Evolutionary conservation across 92 coral and sea anemone species (phyloP).

Genomic region (Paragorgia papillata): DNA sequence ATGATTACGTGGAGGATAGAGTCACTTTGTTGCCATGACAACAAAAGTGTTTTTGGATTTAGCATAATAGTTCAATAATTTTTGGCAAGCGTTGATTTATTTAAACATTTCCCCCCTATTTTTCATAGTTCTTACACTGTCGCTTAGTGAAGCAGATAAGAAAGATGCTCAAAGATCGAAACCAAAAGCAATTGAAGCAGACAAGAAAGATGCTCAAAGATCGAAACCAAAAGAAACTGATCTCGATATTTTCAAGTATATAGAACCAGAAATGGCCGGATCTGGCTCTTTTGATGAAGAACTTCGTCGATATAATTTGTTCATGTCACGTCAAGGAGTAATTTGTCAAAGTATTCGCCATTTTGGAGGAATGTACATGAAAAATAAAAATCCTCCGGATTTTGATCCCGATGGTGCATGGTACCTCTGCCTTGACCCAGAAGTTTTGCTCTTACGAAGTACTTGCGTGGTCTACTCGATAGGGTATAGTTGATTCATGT

Average conservation of each 20-base stretch:
- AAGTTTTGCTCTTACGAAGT: slow-evolving; percentile 53
- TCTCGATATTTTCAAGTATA: slow-evolving; percentile 48
- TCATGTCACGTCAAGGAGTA: slow-evolving; percentile 83
- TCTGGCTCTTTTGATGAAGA: slow-evolving; percentile 60
- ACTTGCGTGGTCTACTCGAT: slow-evolving; percentile 81
- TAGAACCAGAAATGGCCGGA: slow-evolving; percentile 67
- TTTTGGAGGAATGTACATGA: slow-evolving; percentile 70
- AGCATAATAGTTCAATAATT: too few relatives aligned
- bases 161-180: too few relatives aligned
- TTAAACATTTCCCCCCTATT: too few relatives aligned
- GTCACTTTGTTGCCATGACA: too few relatives aligned
- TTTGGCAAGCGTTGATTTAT: too few relatives aligned
- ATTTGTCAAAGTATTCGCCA: slow-evolving; percentile 77
- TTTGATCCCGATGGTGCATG: slow-evolving; percentile 90
- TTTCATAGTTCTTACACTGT: too few relatives aligned
- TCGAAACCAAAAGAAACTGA: neutral
- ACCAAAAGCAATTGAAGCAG: neutral
- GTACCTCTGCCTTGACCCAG: slow-evolving; percentile 87
- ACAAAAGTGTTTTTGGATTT: too few relatives aligned
- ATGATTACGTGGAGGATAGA: too few relatives aligned
- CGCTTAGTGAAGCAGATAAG: too few relatives aligned
- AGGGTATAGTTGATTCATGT: too few relatives aligned
- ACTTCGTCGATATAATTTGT: slow-evolving; percentile 60
- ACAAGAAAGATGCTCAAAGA: neutral
- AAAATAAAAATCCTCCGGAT: slow-evolving; percentile 63